Evolutionary conservation across 2,797 vertebrate genomes (phyloP), one percentile per base, ranked within the genome.

Genomic region (Erethizon dorsatum): DNA sequence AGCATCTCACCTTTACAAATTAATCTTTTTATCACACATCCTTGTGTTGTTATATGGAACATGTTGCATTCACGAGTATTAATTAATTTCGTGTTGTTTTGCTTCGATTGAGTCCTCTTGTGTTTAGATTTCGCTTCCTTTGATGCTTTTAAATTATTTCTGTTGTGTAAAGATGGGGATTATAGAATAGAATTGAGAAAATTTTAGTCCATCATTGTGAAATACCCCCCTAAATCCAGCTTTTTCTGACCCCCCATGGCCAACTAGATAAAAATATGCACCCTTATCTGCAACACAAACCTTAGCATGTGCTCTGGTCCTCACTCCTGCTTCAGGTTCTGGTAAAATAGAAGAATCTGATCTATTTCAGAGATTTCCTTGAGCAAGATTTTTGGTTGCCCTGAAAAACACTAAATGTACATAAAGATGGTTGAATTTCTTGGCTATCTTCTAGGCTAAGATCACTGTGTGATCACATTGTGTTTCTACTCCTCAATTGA

Each of bases 371-470:
- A 86, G 20, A 41, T 94, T 90, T 94, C 24, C 75, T 96, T 95
- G 69, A 87, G 52, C 22, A 47, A 59, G 54, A 47, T 18, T 80
- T 90, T 79, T 56, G 61, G 59, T 97, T 95, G 82, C 69, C 52
- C 37, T 94, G n/a, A 41, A 82, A 57, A 96, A 92, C 57, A 89
- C n/a, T 63, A 52, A 20, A 41, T 75, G 1, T 79, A 85, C 33
- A 90, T 28, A 56, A 45, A 95, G 50, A 67, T 77, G 18, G 47
- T 80, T 97, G 37, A 41, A 73, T 24, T 82, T 93, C 80, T 90
- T 91, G 83, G 47, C 15, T 94, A 15, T 92, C 83, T 87, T 95
- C 75, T 69, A 45, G 20, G 37, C 56, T 80, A 57, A 97, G 79
- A 73, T 71, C 33, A 83, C 5, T 94, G 83, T 95, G 41, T 93